phyloP scores from a whole-genome alignment of 2,113 vertebrate species.

The Cochlearius cochlearius region DNA sequence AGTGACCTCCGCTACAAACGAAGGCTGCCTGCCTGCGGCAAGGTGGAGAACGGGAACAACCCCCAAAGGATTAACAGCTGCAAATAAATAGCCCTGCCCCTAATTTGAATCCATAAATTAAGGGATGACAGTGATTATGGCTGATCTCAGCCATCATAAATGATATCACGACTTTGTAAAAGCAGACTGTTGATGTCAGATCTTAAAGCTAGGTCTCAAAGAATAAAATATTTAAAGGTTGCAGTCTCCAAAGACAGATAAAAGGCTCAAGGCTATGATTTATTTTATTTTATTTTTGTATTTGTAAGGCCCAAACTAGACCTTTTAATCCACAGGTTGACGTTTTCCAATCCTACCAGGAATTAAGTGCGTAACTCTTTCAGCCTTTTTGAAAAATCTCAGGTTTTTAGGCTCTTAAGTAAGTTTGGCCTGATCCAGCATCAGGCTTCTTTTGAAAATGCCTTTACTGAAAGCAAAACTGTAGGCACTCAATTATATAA shows the following conservation, averaged over 20 bases:
- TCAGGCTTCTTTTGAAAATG: neutral
- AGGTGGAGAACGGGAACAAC: neutral
- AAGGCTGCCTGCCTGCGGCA: neutral
- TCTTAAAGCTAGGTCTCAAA: neutral
- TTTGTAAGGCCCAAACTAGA: neutral
- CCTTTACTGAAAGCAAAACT: neutral
- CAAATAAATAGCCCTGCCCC: neutral
- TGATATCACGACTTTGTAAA: neutral
- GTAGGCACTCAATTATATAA: neutral
- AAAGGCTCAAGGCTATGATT: neutral
- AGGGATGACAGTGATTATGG: neutral
- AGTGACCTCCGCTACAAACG: neutral
- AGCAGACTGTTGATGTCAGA: conserved; percentile 4
- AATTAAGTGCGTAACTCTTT: conserved; percentile 2
- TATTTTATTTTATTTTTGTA: conserved; percentile 4
- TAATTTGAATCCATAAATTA: conserved; percentile 30
- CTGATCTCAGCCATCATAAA: conserved; percentile 21
- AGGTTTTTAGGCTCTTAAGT: neutral
- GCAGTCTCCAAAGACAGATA: neutral
- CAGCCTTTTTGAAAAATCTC: neutral
- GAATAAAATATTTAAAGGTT: conserved; percentile 4
- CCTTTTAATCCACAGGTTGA: conserved; percentile 21
- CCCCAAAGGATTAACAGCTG: conserved; percentile 7
- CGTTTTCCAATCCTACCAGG: neutral
- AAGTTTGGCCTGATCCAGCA: neutral